phyloP scores from a whole-genome alignment of 1,140 invertebrate genomes.

The Drosophila orena region DNA sequence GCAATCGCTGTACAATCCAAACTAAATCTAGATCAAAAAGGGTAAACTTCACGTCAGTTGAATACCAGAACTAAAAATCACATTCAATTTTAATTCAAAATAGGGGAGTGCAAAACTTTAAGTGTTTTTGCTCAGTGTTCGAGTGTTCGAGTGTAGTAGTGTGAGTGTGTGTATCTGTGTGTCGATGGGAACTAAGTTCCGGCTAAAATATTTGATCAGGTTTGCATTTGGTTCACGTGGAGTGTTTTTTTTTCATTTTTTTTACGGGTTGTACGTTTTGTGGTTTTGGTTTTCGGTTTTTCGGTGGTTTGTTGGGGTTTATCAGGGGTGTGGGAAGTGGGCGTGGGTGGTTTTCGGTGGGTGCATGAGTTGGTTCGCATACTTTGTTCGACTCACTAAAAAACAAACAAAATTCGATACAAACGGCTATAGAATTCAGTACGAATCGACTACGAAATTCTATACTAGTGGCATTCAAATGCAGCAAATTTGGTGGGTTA shows the following conservation, averaged over 20 bases:
- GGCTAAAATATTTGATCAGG: conserved; percentile 42
- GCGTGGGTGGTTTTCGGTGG: conserved; percentile 21
- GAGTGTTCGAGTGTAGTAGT: conserved; percentile 16
- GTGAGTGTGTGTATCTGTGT: conserved; percentile 45
- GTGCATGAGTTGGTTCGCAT: conserved; percentile 82
- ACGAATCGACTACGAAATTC: conserved; percentile 69
- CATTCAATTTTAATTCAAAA: conserved; percentile 33
- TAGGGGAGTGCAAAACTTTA: conserved; percentile 30
- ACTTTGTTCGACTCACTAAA: conserved; percentile 83
- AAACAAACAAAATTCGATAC: conserved; percentile 85
- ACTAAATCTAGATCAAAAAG: conserved; percentile 45
- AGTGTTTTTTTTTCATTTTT: conserved; percentile 12
- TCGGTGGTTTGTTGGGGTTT: conserved; percentile 10
- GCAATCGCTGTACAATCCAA: conserved; percentile 34
- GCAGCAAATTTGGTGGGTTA: conserved; percentile 76
- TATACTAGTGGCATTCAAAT: conserved; percentile 73
- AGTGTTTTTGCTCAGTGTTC: conserved; percentile 28
- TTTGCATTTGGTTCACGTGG: conserved; percentile 42
- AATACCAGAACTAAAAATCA: conserved; percentile 41
- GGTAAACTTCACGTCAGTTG: conserved; percentile 38
- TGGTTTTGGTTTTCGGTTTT: conserved; percentile 41
- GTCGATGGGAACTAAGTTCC: conserved; percentile 26
- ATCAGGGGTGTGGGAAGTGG: conserved; percentile 7
- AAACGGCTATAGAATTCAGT: conserved; percentile 78
- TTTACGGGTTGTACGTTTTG: conserved; percentile 36